These are phyloP conservation scores for Siniperca scherzeri DNA, from an alignment of 2,797 vertebrate genomes.

Conservation along the genomic window DNA sequence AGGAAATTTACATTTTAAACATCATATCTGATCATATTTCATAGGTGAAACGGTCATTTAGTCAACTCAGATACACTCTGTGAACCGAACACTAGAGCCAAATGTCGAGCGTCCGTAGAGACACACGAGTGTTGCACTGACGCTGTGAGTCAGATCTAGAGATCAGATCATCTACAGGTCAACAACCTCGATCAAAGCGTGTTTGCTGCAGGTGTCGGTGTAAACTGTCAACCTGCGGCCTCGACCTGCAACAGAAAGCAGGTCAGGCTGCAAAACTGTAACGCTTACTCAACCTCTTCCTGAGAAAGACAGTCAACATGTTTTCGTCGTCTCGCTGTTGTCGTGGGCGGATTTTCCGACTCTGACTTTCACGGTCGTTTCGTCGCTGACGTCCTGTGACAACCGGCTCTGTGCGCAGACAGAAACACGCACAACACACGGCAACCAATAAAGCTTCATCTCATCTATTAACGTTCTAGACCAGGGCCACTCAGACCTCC, in stretches of 20 bases:
- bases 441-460: neutral
- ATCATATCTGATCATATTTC: too few species aligned
- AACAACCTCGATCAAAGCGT: fast-evolving
- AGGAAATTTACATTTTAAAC: too few species aligned
- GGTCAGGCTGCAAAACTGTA: constrained; percentile 48
- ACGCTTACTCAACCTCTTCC: constrained; percentile 30
- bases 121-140: neutral
- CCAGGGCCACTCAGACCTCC: neutral
- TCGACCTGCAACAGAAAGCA: constrained; percentile 26
- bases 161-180: neutral
- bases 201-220: constrained; percentile 19
- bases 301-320: constrained; percentile 21
- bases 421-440: neutral
- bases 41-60: too few species aligned
- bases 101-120: neutral
- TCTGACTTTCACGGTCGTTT: neutral
- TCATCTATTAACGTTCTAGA: neutral
- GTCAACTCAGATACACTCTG: neutral
- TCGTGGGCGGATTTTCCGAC: neutral
- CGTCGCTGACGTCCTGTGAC: neutral
- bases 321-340: neutral
- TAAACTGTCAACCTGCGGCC: neutral
- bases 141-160: neutral
- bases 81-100: too few species aligned
- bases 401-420: neutral